Conservation (phyloP, 1,140 invertebrate species). For the Fopius arisanus region DNA sequence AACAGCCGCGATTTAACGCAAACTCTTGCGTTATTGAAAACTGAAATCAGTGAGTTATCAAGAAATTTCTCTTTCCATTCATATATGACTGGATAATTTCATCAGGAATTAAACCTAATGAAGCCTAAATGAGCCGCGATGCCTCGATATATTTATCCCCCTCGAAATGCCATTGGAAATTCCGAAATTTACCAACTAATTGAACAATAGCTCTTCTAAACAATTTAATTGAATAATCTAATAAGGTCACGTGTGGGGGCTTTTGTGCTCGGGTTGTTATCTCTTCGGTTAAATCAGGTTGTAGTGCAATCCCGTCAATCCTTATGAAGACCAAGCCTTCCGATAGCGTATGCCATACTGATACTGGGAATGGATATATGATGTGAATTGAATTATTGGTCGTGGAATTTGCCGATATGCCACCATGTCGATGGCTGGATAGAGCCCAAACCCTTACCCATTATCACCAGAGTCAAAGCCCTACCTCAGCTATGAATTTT, state of each 20-base stretch:
- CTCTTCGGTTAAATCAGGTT: not conserved
- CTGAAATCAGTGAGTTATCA: too few relatives aligned
- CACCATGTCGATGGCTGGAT: not conserved
- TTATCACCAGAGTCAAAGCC: not conserved
- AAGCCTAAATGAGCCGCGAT: too few relatives aligned
- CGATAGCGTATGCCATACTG: not conserved
- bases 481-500: not conserved
- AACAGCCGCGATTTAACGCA: too few relatives aligned
- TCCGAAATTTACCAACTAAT: not conserved
- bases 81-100: too few relatives aligned
- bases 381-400: constrained; percentile 10
- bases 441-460: not conserved
- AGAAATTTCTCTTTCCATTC: too few relatives aligned
- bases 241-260: not conserved
- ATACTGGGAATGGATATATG: constrained; percentile 6
- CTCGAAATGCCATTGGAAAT: not conserved
- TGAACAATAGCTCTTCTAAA: not conserved
- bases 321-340: constrained; percentile 3
- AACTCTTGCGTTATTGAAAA: too few relatives aligned
- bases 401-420: constrained; percentile 8
- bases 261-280: not conserved
- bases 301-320: constrained; percentile 8
- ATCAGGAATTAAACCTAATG: too few relatives aligned
- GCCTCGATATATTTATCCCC: too few relatives aligned
- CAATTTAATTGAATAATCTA: constrained; percentile 10